Evolutionary conservation across 2,888 invertebrate genomes (phyloP).

Genomic region (Oscheius sp.): DNA sequence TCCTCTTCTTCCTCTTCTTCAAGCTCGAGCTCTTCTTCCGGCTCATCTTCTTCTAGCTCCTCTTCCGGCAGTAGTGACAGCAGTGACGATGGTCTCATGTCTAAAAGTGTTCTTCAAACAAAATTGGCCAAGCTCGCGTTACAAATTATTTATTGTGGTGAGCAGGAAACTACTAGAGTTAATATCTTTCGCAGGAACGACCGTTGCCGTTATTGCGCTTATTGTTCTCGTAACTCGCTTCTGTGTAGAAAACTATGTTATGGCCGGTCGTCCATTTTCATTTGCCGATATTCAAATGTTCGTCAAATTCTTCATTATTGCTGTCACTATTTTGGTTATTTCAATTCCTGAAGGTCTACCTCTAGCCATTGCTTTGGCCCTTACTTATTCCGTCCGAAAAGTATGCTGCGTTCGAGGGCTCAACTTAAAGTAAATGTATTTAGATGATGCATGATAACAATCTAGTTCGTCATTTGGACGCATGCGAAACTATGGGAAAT

Average conservation of each 20-base stretch:
- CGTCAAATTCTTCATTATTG: constrained; percentile 97
- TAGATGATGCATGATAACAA: constrained; percentile 75
- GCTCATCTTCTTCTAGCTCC: constrained; percentile 40
- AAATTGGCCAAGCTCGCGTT: constrained; percentile 67
- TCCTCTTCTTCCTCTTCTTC: constrained; percentile 55
- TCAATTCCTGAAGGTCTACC: constrained; percentile 99
- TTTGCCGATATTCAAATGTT: constrained; percentile 75
- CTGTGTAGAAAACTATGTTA: constrained; percentile 64
- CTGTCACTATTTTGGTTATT: constrained; percentile 98
- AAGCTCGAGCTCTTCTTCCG: constrained; percentile 51
- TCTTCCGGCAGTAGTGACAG: constrained; percentile 33
- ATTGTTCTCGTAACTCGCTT: constrained; percentile 68
- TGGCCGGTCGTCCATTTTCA: constrained; percentile 58
- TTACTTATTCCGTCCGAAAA: constrained; percentile 96
- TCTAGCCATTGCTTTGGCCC: constrained; percentile 94
- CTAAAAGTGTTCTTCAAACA: constrained; percentile 67
- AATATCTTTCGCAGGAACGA: no score
- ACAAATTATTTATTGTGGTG: constrained; percentile 69
- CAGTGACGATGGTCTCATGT: constrained; percentile 58
- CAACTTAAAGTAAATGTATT: constrained; percentile 9
- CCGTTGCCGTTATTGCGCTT: constrained; percentile 67
- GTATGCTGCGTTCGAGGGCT: constrained; percentile 75
- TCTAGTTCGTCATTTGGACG: constrained; percentile 75
- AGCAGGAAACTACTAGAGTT: no score
- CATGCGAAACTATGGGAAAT: constrained; percentile 76